Evolutionary conservation across 2,113 vertebrate species (phyloP).

Genomic region (Acrocephalus kingi): DNA sequence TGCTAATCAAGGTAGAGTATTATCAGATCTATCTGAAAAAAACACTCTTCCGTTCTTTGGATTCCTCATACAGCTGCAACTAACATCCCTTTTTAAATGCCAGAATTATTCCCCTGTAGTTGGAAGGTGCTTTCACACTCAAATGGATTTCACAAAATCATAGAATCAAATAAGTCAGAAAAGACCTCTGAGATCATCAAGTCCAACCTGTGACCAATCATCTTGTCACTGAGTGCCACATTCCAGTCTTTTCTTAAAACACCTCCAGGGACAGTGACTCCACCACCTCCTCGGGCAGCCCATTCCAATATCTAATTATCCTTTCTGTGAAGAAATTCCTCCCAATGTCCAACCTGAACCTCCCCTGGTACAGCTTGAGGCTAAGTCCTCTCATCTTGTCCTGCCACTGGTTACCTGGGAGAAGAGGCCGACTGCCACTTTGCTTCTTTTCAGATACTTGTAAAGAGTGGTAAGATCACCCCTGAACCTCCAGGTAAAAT

Average conservation of each 20-base stretch:
- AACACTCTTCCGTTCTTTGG: background rate
- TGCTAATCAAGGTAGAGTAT: background rate
- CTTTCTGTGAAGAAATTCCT: background rate
- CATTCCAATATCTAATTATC: background rate
- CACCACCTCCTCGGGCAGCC: background rate
- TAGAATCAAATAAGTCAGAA: background rate
- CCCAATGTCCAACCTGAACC: background rate
- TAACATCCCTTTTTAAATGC: background rate
- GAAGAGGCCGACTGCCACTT: background rate
- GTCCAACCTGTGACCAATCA: background rate
- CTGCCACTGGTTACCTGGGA: fast-evolving
- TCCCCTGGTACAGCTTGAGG: background rate
- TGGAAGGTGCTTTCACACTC: background rate
- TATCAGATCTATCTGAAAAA: background rate
- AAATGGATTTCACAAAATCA: background rate
- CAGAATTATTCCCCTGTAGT: background rate
- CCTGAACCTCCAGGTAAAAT: background rate
- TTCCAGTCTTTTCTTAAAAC: background rate
- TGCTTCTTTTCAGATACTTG: background rate
- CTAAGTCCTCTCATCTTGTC: background rate
- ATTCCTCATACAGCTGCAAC: background rate
- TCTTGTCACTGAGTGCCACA: background rate
- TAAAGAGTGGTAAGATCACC: background rate
- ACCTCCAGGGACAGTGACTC: background rate
- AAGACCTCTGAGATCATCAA: background rate